phyloP scores from a whole-genome alignment of 2,113 vertebrate species.

The Cochlearius cochlearius region DNA sequence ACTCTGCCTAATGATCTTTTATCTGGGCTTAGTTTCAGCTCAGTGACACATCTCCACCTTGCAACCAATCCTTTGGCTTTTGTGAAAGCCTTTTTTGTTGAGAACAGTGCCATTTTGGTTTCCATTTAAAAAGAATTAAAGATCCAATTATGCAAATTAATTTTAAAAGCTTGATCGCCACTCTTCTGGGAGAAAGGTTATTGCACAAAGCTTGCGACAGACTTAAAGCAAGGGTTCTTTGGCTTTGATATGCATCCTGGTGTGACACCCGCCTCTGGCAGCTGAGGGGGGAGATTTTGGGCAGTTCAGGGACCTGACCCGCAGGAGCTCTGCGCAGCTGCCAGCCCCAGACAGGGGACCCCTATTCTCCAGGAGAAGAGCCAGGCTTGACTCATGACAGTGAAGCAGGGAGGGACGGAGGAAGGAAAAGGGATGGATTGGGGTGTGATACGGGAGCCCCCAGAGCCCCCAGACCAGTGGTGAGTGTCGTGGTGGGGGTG shows the following conservation, averaged over 20 bases:
- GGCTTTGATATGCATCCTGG: constrained; percentile 28
- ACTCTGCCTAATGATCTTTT: background rate
- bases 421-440: background rate
- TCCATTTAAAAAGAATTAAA: constrained; percentile 41
- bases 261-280: background rate
- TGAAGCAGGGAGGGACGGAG: background rate
- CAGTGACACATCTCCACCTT: background rate
- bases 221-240: background rate
- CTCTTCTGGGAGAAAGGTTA: constrained; percentile 18
- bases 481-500: background rate
- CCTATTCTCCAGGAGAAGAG: background rate
- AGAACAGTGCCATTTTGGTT: constrained; percentile 35
- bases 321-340: background rate
- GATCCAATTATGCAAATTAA: constrained; percentile 46
- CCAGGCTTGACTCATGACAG: background rate
- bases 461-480: background rate
- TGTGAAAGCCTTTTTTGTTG: background rate
- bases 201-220: background rate
- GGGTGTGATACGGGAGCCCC: background rate
- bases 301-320: background rate
- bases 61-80: background rate
- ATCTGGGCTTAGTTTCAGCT: constrained; percentile 12
- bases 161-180: background rate
- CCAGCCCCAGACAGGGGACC: background rate
- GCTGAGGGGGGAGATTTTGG: background rate